Evolutionary conservation across 2,888 invertebrate genomes (phyloP), one percentile per base, ranked within the genome.

Genomic region (Drosophila seclusa): DNA sequence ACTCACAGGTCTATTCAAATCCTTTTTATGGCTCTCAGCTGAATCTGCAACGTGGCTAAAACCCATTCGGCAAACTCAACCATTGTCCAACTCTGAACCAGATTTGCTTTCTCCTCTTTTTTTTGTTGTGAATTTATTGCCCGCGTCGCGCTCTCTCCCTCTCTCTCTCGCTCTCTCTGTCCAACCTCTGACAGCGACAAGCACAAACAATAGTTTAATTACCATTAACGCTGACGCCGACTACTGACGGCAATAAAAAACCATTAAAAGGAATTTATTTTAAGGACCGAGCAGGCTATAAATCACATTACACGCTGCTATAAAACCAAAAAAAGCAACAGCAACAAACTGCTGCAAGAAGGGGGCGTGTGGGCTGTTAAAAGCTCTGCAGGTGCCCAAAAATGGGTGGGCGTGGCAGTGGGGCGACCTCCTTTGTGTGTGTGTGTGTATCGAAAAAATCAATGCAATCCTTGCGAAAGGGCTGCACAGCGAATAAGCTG

Each of bases 241-340:
- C 89, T 89, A 87, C 89, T 89, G 89, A 80, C 73, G 85, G 85
- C 85, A 85, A 89, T 85, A 85, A 89, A 86, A 89, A 89, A 86
- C 85, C 85, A 86, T 86, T 86, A 86, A 87, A 86, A 75, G 90
- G 85, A 86, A 89, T 86, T 86, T 89, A 86, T 85, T 86, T 86
- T 86, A 86, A 86, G 85, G 88, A 89, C 90, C 85, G 83, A 87
- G 78, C 78, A 69, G 90, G 86, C 85, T 76, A 89, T 86, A 86
- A 86, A 86, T 89, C 85, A 86, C 85, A 86, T 86, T 89, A 86
- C 85, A 85, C 73, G 88, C 69, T 76, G 88, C 85, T 74, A 86
- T 86, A 86, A 86, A 86, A 85, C 80, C 89, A 80, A 89, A 79
- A 31, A 29, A 21, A 7, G 21, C 13, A 45, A 13, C 45, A 62